Percentiles rank a stretch among this genome's conserved stretches.
Evolutionary conservation across 1,140 invertebrate species (phyloP).

Genomic region (Pantala flavescens): DNA sequence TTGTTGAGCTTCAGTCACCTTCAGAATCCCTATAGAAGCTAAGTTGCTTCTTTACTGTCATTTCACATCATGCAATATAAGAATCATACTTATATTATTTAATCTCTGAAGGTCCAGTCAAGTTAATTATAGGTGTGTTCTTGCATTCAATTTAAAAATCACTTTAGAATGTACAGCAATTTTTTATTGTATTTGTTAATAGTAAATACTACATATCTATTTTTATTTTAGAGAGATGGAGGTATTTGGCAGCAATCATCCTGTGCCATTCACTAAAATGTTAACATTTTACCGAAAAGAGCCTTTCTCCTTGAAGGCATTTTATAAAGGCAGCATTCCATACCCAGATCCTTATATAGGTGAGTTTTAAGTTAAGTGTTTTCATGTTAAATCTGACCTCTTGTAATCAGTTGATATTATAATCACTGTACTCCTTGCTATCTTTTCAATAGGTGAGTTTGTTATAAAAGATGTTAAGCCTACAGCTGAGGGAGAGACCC

Average conservation of each 20-base stretch:
- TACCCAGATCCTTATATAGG: constrained; percentile 73
- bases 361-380: constrained; percentile 26
- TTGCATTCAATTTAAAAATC: too few relatives aligned
- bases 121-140: too few relatives aligned
- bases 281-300: constrained; percentile 84
- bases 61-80: too few relatives aligned
- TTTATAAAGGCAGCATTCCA: constrained; percentile 60
- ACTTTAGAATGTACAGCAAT: too few relatives aligned
- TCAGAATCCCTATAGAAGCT: too few relatives aligned
- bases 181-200: too few relatives aligned
- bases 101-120: too few relatives aligned
- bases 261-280: constrained; percentile 86
- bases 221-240: constrained; percentile 49
- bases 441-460: constrained; percentile 54
- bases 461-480: constrained; percentile 75
- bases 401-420: background rate
- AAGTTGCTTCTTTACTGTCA: too few relatives aligned
- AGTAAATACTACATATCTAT: too few relatives aligned
- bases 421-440: background rate
- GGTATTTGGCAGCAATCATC: constrained; percentile 80
- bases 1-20: too few relatives aligned
- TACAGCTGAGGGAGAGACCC: constrained; percentile 71
- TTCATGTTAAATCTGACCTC: background rate
- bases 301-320: constrained; percentile 74
- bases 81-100: too few relatives aligned